Evolutionary conservation across 1,140 invertebrate genomes (phyloP).

Genomic region (Acyrthosiphon pisum): DNA sequence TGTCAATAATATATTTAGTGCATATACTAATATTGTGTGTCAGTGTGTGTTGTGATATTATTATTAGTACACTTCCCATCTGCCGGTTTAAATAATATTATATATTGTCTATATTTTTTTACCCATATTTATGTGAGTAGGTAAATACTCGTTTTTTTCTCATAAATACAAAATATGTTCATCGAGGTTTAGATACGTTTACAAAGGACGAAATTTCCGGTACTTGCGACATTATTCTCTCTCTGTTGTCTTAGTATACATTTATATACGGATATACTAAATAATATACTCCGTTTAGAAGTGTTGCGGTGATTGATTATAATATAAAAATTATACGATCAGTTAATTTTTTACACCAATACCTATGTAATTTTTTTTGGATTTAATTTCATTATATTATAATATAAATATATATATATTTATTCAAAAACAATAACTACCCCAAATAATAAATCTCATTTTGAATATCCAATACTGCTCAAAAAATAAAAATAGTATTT

Average conservation of each 20-base stretch:
- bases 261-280: background rate
- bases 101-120: background rate
- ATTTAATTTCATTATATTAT: too few species aligned
- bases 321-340: background rate
- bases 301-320: background rate
- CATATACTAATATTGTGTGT: background rate
- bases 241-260: background rate
- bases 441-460: background rate
- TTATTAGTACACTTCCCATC: slow-evolving; percentile 1
- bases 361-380: too few species aligned
- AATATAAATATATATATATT: too few species aligned
- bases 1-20: background rate
- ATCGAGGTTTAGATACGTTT: background rate
- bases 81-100: background rate
- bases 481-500: background rate
- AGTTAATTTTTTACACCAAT: background rate
- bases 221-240: background rate
- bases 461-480: background rate
- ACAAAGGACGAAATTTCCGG: background rate
- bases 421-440: background rate
- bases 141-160: too few species aligned
- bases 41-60: background rate
- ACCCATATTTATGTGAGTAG: background rate
- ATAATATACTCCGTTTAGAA: background rate
- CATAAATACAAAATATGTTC: background rate